phyloP scores from a whole-genome alignment of 2,797 vertebrate species.

The Pelochelys cantorii region DNA sequence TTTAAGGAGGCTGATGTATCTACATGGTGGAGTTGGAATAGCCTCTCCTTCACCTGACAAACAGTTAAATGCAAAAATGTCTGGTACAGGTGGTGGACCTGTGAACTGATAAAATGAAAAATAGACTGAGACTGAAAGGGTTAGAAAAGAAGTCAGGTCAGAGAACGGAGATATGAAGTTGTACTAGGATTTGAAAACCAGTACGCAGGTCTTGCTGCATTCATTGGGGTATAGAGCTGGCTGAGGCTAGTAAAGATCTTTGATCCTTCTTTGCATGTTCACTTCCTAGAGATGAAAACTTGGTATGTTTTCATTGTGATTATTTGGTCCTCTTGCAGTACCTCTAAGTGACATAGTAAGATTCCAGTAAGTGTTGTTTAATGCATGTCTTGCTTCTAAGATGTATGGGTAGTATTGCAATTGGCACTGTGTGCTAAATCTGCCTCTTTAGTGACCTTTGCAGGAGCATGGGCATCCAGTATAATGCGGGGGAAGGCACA shows the following conservation, averaged over 20 bases:
- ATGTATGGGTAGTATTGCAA: not conserved
- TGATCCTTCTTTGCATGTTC: not conserved
- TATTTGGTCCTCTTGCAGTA: not conserved
- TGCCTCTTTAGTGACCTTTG: not conserved
- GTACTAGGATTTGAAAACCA: not conserved
- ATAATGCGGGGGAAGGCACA: too few species aligned
- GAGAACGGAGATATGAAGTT: not conserved
- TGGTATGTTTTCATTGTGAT: not conserved
- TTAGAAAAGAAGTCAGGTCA: slow-evolving; percentile 7
- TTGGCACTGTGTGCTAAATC: not conserved
- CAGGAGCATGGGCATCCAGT: too few species aligned
- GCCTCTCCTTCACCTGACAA: not conserved
- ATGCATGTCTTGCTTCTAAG: slow-evolving; percentile 11
- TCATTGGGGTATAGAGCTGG: not conserved
- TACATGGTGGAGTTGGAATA: not conserved
- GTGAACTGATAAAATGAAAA: not conserved
- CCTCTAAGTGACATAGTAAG: not conserved
- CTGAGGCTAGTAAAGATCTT: not conserved
- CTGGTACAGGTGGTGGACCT: not conserved
- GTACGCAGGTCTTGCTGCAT: not conserved
- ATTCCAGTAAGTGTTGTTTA: not conserved
- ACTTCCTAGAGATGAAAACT: not conserved
- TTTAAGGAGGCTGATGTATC: not conserved
- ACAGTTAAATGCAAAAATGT: not conserved
- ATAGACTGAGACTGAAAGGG: not conserved